These are phyloP conservation scores for Myrmecobius fasciatus DNA, from an alignment of 2,113 vertebrate genomes.

Conservation along the genomic window DNA sequence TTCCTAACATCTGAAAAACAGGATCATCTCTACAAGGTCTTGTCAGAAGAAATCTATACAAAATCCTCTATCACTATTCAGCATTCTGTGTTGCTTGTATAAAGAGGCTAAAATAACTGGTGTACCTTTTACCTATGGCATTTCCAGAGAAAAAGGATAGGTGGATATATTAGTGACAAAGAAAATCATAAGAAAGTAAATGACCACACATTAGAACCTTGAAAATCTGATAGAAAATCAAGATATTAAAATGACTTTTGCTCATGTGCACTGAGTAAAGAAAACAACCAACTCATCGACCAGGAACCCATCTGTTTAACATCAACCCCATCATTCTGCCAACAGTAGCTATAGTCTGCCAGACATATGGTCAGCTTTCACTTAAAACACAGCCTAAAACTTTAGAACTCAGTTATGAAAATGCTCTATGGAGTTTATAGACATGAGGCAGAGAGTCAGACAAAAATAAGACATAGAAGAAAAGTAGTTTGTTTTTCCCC, in stretches of 20 bases:
- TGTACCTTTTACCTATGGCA: neutral
- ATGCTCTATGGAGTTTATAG: neutral
- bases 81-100: neutral
- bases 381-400: conserved; percentile 15
- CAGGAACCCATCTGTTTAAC: conserved; percentile 58
- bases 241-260: neutral
- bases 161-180: neutral
- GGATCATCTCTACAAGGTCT: neutral
- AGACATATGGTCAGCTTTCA: conserved; percentile 48
- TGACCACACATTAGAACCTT: accelerated
- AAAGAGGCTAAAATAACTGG: neutral
- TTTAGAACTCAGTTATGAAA: neutral
- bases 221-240: neutral
- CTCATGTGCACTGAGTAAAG: neutral
- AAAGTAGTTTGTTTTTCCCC: accelerated
- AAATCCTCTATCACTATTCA: neutral
- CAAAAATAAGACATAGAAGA: neutral
- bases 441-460: accelerated
- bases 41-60: neutral
- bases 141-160: neutral
- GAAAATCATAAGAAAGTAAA: neutral
- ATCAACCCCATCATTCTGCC: conserved; percentile 43
- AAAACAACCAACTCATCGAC: conserved; percentile 7
- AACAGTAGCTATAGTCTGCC: conserved; percentile 38
- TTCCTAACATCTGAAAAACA: neutral